Percentiles rank a stretch among this genome's conserved stretches.
phyloP scores from a whole-genome alignment of 2,888 invertebrate species.

The Coecobrya sp. region DNA sequence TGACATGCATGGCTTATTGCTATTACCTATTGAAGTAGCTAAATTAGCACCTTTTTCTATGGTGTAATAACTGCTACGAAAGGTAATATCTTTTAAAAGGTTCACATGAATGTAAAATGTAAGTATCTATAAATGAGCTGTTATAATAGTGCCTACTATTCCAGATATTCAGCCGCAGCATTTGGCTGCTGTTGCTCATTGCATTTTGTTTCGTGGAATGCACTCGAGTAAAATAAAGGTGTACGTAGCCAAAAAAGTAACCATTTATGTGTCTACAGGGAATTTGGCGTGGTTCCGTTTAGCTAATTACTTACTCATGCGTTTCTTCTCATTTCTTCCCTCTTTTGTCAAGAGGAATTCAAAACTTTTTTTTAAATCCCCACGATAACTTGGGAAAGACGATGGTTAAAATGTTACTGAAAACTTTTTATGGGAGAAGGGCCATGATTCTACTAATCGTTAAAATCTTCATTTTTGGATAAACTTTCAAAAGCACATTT shows the following conservation, averaged over 20 bases:
- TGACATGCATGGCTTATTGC: not conserved
- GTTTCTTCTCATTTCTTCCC: conserved; percentile 25
- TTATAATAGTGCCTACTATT: not conserved
- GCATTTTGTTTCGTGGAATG: conserved; percentile 43
- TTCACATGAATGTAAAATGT: not conserved
- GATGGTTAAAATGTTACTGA: not conserved
- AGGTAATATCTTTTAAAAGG: not conserved
- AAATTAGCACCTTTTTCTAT: conserved; percentile 33
- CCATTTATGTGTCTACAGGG: conserved; percentile 54
- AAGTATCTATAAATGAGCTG: not conserved
- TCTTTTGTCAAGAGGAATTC: not conserved
- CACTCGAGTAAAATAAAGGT: not conserved
- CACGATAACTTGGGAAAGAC: not conserved
- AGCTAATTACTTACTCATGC: conserved; percentile 69
- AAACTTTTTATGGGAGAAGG: conserved; percentile 7
- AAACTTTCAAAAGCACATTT: conserved; percentile 26
- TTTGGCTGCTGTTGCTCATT: not conserved
- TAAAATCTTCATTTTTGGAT: conserved; percentile 48
- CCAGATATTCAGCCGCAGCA: not conserved
- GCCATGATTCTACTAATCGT: conserved; percentile 42
- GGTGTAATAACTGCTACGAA: not conserved
- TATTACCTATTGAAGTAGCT: not conserved
- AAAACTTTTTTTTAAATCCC: conserved; percentile 5
- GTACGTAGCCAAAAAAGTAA: conserved; percentile 27
- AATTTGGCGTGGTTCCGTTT: conserved; percentile 63